phyloP scores from a whole-genome alignment of 2,888 invertebrate genomes.

The Thera britannica region DNA sequence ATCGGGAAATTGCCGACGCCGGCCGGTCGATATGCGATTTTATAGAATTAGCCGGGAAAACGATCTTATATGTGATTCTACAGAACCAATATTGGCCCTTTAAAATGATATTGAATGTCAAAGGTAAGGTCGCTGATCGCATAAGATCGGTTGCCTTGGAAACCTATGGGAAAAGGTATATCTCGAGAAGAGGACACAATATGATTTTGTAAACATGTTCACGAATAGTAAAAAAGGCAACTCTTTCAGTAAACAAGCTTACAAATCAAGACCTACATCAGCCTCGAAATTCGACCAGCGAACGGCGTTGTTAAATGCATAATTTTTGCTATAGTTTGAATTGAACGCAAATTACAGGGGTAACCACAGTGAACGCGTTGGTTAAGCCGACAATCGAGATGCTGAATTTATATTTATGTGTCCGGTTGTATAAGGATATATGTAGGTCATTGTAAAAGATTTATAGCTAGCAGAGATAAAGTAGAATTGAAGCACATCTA shows the following conservation, averaged over 20 bases:
- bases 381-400: conserved; percentile 45
- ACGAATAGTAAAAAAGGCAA: no score
- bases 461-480: not conserved
- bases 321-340: conserved; percentile 23
- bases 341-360: conserved; percentile 25
- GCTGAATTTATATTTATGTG: conserved; percentile 79
- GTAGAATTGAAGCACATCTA: no score
- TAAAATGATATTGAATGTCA: conserved; percentile 15
- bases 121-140: not conserved
- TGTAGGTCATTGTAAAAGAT: conserved; percentile 18
- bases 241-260: not conserved
- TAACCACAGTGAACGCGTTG: conserved; percentile 58
- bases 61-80: conserved; percentile 37
- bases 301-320: not conserved
- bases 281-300: not conserved
- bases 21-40: conserved; percentile 39
- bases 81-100: conserved; percentile 13
- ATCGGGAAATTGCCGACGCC: conserved; percentile 51
- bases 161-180: not conserved
- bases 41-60: conserved; percentile 46
- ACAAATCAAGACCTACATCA: not conserved
- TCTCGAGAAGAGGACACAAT: not conserved
- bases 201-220: not conserved
- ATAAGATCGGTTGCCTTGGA: not conserved
- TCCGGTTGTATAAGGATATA: conserved; percentile 53